These are phyloP conservation scores for Caenorhabditis sp. DNA, from an alignment of 2,888 invertebrate genomes.

Conservation along the genomic window DNA sequence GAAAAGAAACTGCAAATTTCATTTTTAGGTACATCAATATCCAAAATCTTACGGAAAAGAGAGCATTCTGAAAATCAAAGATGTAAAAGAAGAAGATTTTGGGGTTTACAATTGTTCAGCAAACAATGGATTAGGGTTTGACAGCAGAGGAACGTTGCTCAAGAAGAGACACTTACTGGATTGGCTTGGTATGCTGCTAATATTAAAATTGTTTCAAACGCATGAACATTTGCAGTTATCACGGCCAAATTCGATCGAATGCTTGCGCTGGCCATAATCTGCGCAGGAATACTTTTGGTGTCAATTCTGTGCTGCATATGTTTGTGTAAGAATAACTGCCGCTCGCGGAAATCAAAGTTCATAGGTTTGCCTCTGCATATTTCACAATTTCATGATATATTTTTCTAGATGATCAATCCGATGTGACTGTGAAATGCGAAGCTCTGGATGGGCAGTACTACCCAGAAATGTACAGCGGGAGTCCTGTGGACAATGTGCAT, in stretches of 20 bases:
- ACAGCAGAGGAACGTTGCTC: constrained; percentile 59
- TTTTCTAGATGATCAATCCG: constrained; percentile 78
- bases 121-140: constrained; percentile 78
- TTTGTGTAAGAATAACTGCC: constrained; percentile 57
- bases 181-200: constrained; percentile 50
- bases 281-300: constrained; percentile 58
- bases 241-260: constrained; percentile 58
- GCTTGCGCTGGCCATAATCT: constrained; percentile 58
- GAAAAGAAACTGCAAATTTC: neutral
- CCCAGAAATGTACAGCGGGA: constrained; percentile 79
- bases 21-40: constrained; percentile 73
- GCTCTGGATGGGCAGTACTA: constrained; percentile 80
- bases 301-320: constrained; percentile 65
- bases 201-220: no score
- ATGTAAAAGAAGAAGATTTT: constrained; percentile 76
- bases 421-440: constrained; percentile 82
- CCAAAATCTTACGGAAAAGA: constrained; percentile 78
- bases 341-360: constrained; percentile 68
- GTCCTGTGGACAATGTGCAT: constrained; percentile 74
- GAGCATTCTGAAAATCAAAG: constrained; percentile 76
- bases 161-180: constrained; percentile 67
- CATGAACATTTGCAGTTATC: constrained; percentile 48
- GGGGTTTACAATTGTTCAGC: constrained; percentile 83
- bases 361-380: constrained; percentile 64
- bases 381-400: neutral